These are phyloP conservation scores for Boloria selene DNA, from an alignment of 2,888 invertebrate genomes.

Conservation along the genomic window DNA sequence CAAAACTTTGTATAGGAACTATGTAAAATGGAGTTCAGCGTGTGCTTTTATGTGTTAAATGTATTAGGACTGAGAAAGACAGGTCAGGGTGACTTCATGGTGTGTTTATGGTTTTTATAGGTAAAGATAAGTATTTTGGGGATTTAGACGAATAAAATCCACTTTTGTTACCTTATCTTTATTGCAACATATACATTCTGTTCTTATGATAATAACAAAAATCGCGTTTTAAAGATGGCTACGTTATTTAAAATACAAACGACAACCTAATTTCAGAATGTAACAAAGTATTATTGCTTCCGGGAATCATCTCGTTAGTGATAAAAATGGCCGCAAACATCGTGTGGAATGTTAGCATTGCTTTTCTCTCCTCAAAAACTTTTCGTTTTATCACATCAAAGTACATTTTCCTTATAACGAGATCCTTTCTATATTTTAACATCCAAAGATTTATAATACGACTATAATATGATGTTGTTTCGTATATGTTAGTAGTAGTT, in stretches of 20 bases:
- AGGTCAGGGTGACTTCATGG: no score
- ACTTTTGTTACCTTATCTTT: no score
- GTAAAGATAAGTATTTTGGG: no score
- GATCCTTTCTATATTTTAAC: constrained; percentile 52
- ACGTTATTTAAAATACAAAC: constrained; percentile 54
- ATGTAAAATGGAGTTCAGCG: constrained; percentile 12
- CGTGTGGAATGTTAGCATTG: constrained; percentile 66
- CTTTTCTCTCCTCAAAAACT: constrained; percentile 55
- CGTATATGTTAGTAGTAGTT: not conserved
- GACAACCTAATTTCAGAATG: constrained; percentile 64
- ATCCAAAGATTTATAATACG: constrained; percentile 38
- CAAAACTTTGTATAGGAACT: constrained; percentile 34
- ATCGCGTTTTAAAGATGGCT: constrained; percentile 53
- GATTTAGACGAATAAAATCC: no score
- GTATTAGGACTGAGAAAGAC: not conserved
- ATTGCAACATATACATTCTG: no score
- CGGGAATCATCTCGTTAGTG: constrained; percentile 70
- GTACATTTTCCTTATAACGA: constrained; percentile 54
- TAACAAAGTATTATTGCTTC: constrained; percentile 69
- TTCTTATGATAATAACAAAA: not conserved
- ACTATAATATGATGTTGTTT: not conserved
- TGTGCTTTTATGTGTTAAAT: constrained; percentile 2
- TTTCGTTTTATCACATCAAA: constrained; percentile 68
- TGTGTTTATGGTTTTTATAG: no score
- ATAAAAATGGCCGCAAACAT: constrained; percentile 65